Evolutionary conservation across 1,140 invertebrate species (phyloP).

Genomic region (Coenobita brevimanus): DNA sequence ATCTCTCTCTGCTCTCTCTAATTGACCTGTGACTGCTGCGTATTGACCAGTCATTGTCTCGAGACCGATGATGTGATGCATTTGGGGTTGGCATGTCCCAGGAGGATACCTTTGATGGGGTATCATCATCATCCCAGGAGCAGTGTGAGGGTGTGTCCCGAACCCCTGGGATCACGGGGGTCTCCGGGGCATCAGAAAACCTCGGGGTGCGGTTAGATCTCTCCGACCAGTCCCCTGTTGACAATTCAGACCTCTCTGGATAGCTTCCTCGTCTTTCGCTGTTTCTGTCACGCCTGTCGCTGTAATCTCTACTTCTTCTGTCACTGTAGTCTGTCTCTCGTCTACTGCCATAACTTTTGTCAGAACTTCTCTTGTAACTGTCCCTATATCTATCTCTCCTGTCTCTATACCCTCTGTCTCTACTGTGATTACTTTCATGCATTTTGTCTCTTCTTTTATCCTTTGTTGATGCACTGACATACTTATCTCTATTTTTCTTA

Average conservation of each 20-base stretch:
- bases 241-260: conserved; percentile 69
- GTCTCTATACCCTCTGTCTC: conserved; percentile 46
- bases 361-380: conserved; percentile 69
- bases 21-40: conserved; percentile 30
- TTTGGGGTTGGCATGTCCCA: conserved; percentile 96
- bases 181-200: conserved; percentile 69
- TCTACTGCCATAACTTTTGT: conserved; percentile 71
- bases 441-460: conserved; percentile 73
- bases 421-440: conserved; percentile 72
- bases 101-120: conserved; percentile 80
- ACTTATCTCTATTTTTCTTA: conserved; percentile 73
- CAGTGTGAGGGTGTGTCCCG: conserved; percentile 67
- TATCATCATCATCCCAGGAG: conserved; percentile 85
- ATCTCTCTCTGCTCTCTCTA: conserved; percentile 54
- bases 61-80: conserved; percentile 75
- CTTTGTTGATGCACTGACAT: conserved; percentile 77
- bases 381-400: conserved; percentile 67
- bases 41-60: conserved; percentile 71
- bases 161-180: conserved; percentile 46
- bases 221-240: conserved; percentile 64
- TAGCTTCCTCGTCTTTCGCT: conserved; percentile 70
- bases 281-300: conserved; percentile 71
- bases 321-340: conserved; percentile 71
- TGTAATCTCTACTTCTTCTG: conserved; percentile 71
- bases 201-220: conserved; percentile 60